Conservation (phyloP, 2,888 invertebrate genomes). For the Andrena minutula region DNA sequence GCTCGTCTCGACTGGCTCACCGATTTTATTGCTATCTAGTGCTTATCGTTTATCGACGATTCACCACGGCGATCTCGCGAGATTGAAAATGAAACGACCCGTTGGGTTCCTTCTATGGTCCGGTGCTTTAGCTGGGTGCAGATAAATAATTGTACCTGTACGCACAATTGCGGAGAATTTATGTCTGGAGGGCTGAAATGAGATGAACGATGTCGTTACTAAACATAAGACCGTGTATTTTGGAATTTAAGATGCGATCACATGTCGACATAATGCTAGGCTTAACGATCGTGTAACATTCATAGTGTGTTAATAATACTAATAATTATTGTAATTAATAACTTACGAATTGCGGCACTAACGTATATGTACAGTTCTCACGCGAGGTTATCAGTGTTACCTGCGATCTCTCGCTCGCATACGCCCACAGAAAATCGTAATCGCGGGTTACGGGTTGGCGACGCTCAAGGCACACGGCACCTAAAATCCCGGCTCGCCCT, state of each 20-base stretch:
- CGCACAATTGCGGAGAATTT: background rate
- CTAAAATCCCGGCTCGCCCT: conserved; percentile 36
- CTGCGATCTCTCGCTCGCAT: conserved; percentile 7
- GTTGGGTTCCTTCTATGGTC: background rate
- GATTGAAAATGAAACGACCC: background rate
- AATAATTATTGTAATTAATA: conserved; percentile 58
- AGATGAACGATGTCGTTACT: conserved; percentile 40
- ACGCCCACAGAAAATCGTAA: conserved; percentile 27
- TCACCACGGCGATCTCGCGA: no score
- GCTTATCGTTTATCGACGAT: conserved; percentile 2
- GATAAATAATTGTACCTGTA: no score
- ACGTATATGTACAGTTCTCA: conserved; percentile 44
- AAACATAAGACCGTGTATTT: conserved; percentile 72
- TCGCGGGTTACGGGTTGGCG: conserved; percentile 38
- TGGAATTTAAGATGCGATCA: conserved; percentile 70
- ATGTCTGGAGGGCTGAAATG: background rate
- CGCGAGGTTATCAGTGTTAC: conserved; percentile 54
- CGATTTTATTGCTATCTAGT: conserved; percentile 1
- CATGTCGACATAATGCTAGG: conserved; percentile 63
- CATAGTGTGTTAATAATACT: conserved; percentile 42
- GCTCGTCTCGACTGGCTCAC: background rate
- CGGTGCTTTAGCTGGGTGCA: no score
- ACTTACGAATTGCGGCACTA: conserved; percentile 49
- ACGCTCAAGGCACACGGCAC: conserved; percentile 74
- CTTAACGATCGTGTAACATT: conserved; percentile 56